Conservation (phyloP, 92 coral and sea anemone species). For the Porites rus region DNA sequence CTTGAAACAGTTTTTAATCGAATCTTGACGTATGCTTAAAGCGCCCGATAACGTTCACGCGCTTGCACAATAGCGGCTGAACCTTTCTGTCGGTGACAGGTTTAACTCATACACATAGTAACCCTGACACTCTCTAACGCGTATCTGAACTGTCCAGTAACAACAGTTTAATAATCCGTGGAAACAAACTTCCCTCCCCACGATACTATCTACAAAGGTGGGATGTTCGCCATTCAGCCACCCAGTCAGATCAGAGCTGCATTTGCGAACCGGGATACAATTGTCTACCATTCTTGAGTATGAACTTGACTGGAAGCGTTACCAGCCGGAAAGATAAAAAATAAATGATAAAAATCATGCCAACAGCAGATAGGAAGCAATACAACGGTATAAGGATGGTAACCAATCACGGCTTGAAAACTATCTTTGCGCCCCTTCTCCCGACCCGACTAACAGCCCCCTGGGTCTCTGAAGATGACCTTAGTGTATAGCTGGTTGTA, state of each 20-base stretch:
- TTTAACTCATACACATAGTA: constrained; percentile 6
- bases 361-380: too few relatives aligned
- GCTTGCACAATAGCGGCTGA: constrained; percentile 6
- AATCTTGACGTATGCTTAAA: too few relatives aligned
- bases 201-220: not conserved
- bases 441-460: too few relatives aligned
- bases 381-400: too few relatives aligned
- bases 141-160: constrained; percentile 11
- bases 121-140: constrained; percentile 11
- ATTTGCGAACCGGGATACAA: not conserved
- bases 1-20: too few relatives aligned
- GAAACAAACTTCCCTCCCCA: constrained; percentile 6
- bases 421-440: too few relatives aligned
- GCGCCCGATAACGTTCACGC: not conserved
- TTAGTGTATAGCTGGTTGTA: too few relatives aligned
- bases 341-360: too few relatives aligned
- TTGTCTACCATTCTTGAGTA: not conserved
- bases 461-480: too few relatives aligned
- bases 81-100: not conserved
- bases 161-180: constrained; percentile 1
- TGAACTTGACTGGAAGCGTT: constrained; percentile 14
- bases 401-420: too few relatives aligned
- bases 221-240: constrained; percentile 9
- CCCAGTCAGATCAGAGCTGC: not conserved
- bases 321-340: constrained; percentile 7